phyloP scores from a whole-genome alignment of 2,797 vertebrate species.

The Sphenodon punctatus region DNA sequence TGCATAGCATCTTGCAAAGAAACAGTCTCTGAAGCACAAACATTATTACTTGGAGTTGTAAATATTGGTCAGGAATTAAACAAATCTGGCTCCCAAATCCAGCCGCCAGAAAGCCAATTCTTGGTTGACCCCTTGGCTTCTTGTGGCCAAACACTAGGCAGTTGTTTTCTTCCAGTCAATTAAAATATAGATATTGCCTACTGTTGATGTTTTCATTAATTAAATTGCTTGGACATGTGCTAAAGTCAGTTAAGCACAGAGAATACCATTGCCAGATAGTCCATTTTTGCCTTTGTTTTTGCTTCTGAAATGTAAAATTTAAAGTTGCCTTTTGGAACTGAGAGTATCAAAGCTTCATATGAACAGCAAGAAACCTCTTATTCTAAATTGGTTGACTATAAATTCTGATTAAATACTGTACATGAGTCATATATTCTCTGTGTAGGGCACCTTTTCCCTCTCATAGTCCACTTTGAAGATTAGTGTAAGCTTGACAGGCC shows the following conservation, averaged over 20 bases:
- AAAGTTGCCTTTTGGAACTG: background rate
- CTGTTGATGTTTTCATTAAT: background rate
- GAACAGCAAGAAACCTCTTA: background rate
- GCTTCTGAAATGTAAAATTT: background rate
- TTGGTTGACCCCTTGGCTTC: background rate
- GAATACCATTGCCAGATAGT: background rate
- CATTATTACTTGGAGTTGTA: background rate
- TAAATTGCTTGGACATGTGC: background rate
- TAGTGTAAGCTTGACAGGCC: too few relatives aligned
- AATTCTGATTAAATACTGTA: background rate
- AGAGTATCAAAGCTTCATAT: background rate
- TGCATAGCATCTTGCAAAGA: background rate
- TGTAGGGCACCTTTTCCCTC: too few relatives aligned
- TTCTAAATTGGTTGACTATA: background rate
- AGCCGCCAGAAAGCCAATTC: background rate
- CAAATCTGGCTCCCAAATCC: background rate
- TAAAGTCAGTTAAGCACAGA: background rate
- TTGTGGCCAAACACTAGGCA: background rate
- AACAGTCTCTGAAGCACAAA: background rate
- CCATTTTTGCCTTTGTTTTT: background rate
- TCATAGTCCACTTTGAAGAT: too few relatives aligned
- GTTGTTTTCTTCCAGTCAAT: constrained; percentile 3
- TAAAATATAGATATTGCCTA: background rate
- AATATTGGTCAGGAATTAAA: background rate
- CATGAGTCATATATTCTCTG: background rate